These are phyloP conservation scores for Prunella himalayana DNA, from an alignment of 2,113 vertebrate genomes.

Conservation along the genomic window DNA sequence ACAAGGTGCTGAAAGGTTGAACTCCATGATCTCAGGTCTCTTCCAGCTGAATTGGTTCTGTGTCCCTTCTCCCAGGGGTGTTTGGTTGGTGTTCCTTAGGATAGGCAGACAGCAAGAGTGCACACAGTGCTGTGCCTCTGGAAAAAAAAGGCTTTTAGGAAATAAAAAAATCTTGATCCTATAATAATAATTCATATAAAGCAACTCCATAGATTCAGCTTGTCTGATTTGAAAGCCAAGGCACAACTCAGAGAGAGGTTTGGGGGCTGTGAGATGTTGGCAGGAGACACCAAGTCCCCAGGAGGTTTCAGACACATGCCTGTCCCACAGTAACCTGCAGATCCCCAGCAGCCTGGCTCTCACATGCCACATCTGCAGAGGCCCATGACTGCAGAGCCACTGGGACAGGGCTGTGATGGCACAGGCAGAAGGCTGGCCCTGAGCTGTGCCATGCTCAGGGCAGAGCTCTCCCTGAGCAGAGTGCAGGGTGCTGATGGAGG, in stretches of 20 bases:
- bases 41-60: background rate
- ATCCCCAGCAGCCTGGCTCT: background rate
- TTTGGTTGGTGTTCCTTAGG: background rate
- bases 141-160: background rate
- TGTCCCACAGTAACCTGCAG: background rate
- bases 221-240: background rate
- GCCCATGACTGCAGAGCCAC: rapidly evolving
- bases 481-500: background rate
- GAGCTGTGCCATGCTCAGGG: background rate
- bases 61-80: background rate
- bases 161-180: background rate
- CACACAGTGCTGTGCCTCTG: rapidly evolving
- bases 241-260: background rate
- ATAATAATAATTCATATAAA: background rate
- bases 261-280: background rate
- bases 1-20: background rate
- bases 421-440: background rate
- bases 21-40: background rate
- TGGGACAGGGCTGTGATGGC: no score
- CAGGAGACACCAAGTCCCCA: background rate
- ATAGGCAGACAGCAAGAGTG: background rate
- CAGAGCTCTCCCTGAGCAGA: background rate
- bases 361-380: background rate
- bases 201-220: background rate
- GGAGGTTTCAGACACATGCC: background rate